Evolutionary conservation across 2,797 vertebrate genomes (phyloP).

Genomic region (Neosilurus hyrtlii): DNA sequence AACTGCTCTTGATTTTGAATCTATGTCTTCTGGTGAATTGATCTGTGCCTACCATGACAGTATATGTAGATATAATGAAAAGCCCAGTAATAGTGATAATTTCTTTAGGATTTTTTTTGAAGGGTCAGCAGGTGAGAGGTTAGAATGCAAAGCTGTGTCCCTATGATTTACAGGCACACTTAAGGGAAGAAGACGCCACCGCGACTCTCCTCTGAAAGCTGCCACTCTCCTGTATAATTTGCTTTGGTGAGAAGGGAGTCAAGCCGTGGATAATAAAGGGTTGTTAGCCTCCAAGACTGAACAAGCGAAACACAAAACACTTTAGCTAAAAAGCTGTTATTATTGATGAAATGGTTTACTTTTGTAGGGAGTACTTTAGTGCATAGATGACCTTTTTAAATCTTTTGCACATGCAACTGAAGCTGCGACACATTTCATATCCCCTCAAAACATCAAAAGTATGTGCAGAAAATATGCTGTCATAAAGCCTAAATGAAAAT

Average conservation of each 20-base stretch:
- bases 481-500: constrained; percentile 39
- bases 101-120: constrained; percentile 64
- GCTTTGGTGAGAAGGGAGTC: constrained; percentile 57
- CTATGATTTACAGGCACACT: constrained; percentile 76
- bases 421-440: constrained; percentile 55
- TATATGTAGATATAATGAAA: neutral
- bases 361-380: constrained; percentile 74
- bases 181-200: constrained; percentile 66
- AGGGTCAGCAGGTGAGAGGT: constrained; percentile 76
- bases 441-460: constrained; percentile 27
- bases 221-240: constrained; percentile 71
- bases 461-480: constrained; percentile 18
- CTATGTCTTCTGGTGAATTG: no score
- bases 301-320: constrained; percentile 82
- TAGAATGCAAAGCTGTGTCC: constrained; percentile 68
- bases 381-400: constrained; percentile 75
- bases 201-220: constrained; percentile 74
- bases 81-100: neutral
- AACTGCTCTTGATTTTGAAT: no score
- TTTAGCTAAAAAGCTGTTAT: constrained; percentile 79
- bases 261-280: constrained; percentile 80
- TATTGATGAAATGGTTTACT: constrained; percentile 77
- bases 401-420: constrained; percentile 70
- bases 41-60: no score
- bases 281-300: constrained; percentile 80